Percentiles rank a stretch among this genome's conserved stretches.
phyloP scores from a whole-genome alignment of 2,113 vertebrate genomes.

The Carassius carassius region DNA sequence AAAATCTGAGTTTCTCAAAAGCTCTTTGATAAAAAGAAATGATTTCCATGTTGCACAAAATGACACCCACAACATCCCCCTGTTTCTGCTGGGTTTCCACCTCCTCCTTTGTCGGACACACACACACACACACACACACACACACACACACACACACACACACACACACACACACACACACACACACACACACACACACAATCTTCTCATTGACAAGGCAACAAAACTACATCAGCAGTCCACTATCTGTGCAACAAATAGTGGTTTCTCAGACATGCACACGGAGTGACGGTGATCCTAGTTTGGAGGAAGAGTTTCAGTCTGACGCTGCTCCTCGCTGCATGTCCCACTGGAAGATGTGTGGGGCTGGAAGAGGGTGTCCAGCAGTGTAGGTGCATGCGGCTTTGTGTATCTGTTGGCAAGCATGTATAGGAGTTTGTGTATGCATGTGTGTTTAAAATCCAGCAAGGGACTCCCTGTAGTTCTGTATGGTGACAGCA shows the following conservation, averaged over 20 bases:
- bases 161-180: conserved; percentile 11
- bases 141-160: background rate
- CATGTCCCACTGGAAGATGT: conserved; percentile 12
- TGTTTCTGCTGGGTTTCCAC: conserved; percentile 6
- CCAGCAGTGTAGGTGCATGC: conserved; percentile 44
- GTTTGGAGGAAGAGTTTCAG: conserved; percentile 40
- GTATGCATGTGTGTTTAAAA: conserved; percentile 57
- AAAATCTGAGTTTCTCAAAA: conserved; percentile 38
- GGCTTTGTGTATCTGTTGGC: conserved; percentile 40
- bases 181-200: conserved; percentile 33
- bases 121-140: background rate
- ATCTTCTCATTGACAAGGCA: conserved; percentile 59
- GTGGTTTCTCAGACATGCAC: conserved; percentile 23
- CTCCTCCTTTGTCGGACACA: background rate
- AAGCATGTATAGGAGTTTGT: conserved; percentile 48
- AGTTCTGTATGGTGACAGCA: conserved; percentile 71
- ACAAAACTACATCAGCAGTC: conserved; percentile 36
- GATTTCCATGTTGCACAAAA: conserved; percentile 25
- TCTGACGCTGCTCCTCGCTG: conserved; percentile 9
- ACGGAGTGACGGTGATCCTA: conserved; percentile 4
- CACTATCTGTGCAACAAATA: background rate
- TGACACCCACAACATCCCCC: background rate
- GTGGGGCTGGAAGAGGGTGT: conserved; percentile 33
- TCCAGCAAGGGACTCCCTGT: conserved; percentile 46
- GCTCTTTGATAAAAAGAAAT: conserved; percentile 46